A percentile compares a stretch with the other conserved stretches of the same genome.
Conservation (phyloP, 2,797 vertebrate species). For the Chelon labrosus region DNA sequence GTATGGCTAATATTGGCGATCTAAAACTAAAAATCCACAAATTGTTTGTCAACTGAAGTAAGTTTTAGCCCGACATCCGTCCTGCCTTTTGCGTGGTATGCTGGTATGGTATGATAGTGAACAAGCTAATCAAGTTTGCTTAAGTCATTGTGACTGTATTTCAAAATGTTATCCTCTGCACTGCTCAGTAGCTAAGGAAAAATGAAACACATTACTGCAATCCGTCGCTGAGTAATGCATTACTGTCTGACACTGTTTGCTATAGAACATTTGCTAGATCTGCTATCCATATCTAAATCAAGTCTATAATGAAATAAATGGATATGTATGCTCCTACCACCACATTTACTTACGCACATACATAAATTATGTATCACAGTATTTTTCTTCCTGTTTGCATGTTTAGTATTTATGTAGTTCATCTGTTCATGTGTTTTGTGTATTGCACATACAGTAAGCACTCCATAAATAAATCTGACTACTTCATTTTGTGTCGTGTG, state of each 20-base stretch:
- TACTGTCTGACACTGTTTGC: neutral
- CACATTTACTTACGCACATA: neutral
- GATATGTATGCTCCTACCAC: neutral
- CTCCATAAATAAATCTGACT: slow-evolving; percentile 2
- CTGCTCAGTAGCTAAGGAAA: neutral
- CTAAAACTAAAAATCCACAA: neutral
- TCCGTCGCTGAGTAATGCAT: neutral
- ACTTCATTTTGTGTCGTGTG: neutral
- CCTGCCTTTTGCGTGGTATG: too few relatives aligned
- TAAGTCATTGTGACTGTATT: too few relatives aligned
- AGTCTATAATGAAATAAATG: neutral
- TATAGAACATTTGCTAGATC: neutral
- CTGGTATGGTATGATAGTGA: neutral
- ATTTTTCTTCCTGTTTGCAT: neutral
- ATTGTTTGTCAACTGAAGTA: too few relatives aligned
- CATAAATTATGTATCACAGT: slow-evolving; percentile 15
- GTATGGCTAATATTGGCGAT: neutral
- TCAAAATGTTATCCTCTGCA: too few relatives aligned
- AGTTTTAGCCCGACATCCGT: too few relatives aligned
- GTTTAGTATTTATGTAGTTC: neutral
- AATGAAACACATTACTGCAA: neutral
- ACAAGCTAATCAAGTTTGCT: neutral
- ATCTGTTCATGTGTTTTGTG: slow-evolving; percentile 14
- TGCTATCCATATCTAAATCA: slow-evolving; percentile 3
- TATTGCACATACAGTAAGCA: slow-evolving; percentile 8